A percentile compares a stretch with the other conserved stretches of the same genome.
phyloP scores from a whole-genome alignment of 2,113 vertebrate genomes.

The Halcyon malimbica region DNA sequence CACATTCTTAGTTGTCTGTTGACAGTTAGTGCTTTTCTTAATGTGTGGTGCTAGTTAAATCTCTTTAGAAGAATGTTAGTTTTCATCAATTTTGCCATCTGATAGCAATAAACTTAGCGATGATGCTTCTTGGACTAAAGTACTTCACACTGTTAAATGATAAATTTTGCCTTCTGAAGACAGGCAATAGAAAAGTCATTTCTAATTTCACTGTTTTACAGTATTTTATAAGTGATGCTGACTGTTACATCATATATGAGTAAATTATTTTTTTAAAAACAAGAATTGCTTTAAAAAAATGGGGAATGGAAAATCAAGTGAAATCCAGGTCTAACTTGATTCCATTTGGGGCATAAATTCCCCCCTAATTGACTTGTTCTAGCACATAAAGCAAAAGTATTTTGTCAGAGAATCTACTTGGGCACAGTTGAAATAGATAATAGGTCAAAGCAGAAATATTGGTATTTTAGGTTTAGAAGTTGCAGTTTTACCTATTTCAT shows the following conservation, averaged over 20 bases:
- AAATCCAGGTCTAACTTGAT: neutral
- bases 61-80: neutral
- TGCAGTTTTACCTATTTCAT: neutral
- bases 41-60: accelerated
- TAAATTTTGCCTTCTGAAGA: neutral
- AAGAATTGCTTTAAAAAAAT: neutral
- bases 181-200: neutral
- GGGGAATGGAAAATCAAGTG: neutral
- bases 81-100: neutral
- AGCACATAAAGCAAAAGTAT: accelerated
- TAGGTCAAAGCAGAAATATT: neutral
- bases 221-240: neutral
- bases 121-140: neutral
- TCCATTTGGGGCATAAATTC: neutral
- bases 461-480: neutral
- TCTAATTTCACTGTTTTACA: neutral
- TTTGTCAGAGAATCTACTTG: neutral
- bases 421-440: neutral
- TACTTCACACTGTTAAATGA: accelerated
- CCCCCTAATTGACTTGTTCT: neutral
- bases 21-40: neutral
- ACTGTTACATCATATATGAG: neutral
- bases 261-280: neutral
- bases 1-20: accelerated
- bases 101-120: neutral